Evolutionary conservation across 2,888 invertebrate genomes (phyloP).

Genomic region (Ametastegia equiseti): DNA sequence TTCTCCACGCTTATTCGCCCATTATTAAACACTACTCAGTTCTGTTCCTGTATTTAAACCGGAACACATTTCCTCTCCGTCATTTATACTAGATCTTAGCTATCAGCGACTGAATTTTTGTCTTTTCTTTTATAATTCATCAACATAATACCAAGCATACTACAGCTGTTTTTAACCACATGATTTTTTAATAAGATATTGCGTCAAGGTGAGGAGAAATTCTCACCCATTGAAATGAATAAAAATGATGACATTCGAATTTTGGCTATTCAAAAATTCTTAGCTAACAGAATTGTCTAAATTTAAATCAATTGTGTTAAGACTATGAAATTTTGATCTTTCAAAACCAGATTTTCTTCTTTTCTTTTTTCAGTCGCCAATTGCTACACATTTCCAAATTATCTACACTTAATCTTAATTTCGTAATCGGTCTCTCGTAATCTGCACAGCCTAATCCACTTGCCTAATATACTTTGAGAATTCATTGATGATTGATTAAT

Average conservation of each 20-base stretch:
- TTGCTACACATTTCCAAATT: conserved; percentile 49
- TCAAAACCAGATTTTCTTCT: not conserved
- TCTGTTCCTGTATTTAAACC: conserved; percentile 60
- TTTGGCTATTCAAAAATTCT: not conserved
- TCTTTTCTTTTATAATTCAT: too few relatives aligned
- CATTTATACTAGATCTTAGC: conserved; percentile 41
- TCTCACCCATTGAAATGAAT: too few relatives aligned
- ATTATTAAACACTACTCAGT: conserved; percentile 61
- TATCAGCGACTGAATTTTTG: conserved; percentile 38
- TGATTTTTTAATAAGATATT: conserved; percentile 14
- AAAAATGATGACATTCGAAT: conserved; percentile 6
- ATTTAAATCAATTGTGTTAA: not conserved
- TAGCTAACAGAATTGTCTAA: not conserved
- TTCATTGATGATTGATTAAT: conserved; percentile 41
- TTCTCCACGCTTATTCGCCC: conserved; percentile 39
- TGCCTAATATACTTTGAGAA: conserved; percentile 52
- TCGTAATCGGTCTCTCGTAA: conserved; percentile 56
- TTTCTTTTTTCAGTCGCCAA: conserved; percentile 37
- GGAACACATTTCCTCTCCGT: conserved; percentile 53
- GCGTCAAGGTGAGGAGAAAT: not conserved
- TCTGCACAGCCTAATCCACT: conserved; percentile 59
- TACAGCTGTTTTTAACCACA: not conserved
- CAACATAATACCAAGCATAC: conserved; percentile 19
- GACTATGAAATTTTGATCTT: not conserved
- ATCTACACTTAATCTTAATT: conserved; percentile 56